phyloP scores from a whole-genome alignment of 2,113 vertebrate species.

The Corythornis vintsioides region DNA sequence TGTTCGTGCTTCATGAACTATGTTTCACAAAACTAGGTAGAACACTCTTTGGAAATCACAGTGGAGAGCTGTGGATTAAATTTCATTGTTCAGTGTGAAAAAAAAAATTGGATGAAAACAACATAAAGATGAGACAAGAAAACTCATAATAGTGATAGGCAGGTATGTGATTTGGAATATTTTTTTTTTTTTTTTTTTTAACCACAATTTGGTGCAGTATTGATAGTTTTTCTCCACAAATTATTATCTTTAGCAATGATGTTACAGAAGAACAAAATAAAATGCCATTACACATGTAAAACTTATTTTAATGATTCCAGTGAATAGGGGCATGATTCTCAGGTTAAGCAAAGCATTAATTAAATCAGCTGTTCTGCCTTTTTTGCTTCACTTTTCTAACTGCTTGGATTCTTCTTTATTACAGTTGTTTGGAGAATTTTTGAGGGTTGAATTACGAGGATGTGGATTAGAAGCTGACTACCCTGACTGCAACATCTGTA shows the following conservation, averaged over 20 bases:
- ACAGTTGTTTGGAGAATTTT: conserved; percentile 30
- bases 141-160: not conserved
- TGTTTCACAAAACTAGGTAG: not conserved
- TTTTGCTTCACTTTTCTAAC: conserved; percentile 3
- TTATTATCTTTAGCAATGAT: not conserved
- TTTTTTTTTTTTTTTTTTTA: not conserved
- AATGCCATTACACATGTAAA: not conserved
- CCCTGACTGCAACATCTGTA: conserved; percentile 41
- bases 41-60: not conserved
- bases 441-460: not conserved
- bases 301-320: not conserved
- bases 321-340: not conserved
- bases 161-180: not conserved
- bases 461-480: conserved; percentile 35
- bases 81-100: not conserved
- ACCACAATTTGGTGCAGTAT: not conserved
- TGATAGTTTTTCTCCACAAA: not conserved
- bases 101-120: not conserved
- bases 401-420: conserved; percentile 7
- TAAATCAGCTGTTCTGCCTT: conserved; percentile 33
- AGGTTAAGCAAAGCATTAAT: conserved; percentile 21
- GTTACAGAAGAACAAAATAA: not conserved
- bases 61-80: not conserved
- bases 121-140: not conserved
- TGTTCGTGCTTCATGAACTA: not conserved